These are phyloP conservation scores for Taenioides sp. DNA, from an alignment of 2,797 vertebrate genomes.

Conservation along the genomic window DNA sequence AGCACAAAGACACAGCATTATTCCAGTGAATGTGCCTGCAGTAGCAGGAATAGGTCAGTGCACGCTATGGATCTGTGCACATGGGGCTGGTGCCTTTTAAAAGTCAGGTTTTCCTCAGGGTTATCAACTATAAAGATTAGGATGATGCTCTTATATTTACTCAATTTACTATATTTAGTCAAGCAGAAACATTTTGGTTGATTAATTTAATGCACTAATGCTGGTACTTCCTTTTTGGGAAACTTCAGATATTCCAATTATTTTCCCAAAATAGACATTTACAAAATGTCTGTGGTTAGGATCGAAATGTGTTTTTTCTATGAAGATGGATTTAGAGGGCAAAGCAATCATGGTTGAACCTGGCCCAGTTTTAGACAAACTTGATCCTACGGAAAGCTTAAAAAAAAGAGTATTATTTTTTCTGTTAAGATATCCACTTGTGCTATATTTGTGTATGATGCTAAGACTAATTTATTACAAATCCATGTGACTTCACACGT, in stretches of 20 bases:
- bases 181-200: not conserved
- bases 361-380: not conserved
- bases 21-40: conserved; percentile 65
- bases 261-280: conserved; percentile 8
- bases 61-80: conserved; percentile 66
- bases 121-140: conserved; percentile 35
- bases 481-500: no score
- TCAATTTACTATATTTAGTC: not conserved
- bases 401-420: no score
- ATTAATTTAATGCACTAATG: not conserved
- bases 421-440: no score
- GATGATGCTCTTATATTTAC: conserved; percentile 9
- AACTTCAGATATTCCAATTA: not conserved
- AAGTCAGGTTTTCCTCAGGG: conserved; percentile 55
- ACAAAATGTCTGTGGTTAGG: not conserved
- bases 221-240: not conserved
- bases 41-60: conserved; percentile 76
- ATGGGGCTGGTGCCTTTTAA: conserved; percentile 74
- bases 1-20: conserved; percentile 74
- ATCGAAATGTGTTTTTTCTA: no score
- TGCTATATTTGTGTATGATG: no score
- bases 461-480: no score
- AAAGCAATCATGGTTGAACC: not conserved
- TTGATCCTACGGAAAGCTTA: not conserved
- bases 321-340: not conserved